Base-by-base conservation (phyloP, 2,113 vertebrate genomes). In the Numenius arquata region DNA sequence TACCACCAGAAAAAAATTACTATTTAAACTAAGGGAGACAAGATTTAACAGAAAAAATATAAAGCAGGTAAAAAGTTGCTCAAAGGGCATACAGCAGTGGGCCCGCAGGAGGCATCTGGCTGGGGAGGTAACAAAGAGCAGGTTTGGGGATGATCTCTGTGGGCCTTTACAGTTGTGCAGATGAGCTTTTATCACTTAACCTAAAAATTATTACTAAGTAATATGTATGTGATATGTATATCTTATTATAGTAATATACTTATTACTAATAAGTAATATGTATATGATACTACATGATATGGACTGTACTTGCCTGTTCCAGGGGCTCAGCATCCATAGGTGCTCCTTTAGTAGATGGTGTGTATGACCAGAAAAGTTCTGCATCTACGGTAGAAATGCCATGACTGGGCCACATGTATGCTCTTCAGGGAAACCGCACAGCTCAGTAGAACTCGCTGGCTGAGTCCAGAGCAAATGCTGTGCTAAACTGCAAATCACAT, bases 371-470 rank as follows among this genome's bases (percentile, higher is more conserved):
- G n/a, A 26, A 12, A 48, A 79, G n/a, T 48, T 68, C 27, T 48
- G 47, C 66, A 36, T 34, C 55, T 34, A 5, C 1, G 0, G 17
- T 25, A 78, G 34, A 53, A 38, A 20, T 47, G 58, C 53, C 18
- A 2, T 4, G 2, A 3, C 66, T 58, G 73, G 73, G 55, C 34
- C 41, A 13, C 68, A 2, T 2, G 4, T 1, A 0, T 3, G 32
- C 6, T 23, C 34, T 66, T 82, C 56, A 26, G 72, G 50, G 77
- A 61, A 53, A 53, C 7, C 74, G 43, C 13, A 12, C 23, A n/a
- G 41, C 40, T 20, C 22, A 4, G 32, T 4, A 34, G n/a, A 30
- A 23, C 8, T 29, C 30, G 8, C 34, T 66, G 52, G 20, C 43
- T 15, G 32, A 88, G 25, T 9, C 32, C 41, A 40, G 62, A 43